These are phyloP conservation scores for Linnaemya vulpina DNA, from an alignment of 2,888 invertebrate genomes.

Conservation along the genomic window DNA sequence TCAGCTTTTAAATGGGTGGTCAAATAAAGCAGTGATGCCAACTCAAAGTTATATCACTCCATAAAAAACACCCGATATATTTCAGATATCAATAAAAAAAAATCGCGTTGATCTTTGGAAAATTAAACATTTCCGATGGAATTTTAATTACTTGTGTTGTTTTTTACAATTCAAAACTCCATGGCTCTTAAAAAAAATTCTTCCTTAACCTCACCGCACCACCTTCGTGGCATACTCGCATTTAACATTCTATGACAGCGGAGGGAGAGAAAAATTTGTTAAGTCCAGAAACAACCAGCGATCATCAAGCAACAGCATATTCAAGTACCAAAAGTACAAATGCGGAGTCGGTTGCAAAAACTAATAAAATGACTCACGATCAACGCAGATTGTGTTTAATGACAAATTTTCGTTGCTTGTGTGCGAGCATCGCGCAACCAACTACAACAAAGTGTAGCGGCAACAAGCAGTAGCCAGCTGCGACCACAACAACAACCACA, in stretches of 20 bases:
- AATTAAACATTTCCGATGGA: no score
- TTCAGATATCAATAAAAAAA: no score
- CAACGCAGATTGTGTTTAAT: constrained; percentile 51
- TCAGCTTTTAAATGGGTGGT: no score
- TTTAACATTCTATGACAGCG: constrained; percentile 17
- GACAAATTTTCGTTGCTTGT: constrained; percentile 54
- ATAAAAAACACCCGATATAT: no score
- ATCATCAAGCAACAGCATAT: neutral
- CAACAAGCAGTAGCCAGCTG: constrained; percentile 24
- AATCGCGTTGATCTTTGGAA: no score
- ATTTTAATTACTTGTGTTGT: no score
- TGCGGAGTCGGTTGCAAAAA: constrained; percentile 12
- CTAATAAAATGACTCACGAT: constrained; percentile 54
- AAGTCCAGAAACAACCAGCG: constrained; percentile 9
- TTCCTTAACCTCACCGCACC: neutral
- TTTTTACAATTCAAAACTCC: no score
- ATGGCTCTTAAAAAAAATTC: neutral
- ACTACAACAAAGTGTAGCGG: constrained; percentile 26
- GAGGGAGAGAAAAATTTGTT: neutral
- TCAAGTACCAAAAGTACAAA: neutral
- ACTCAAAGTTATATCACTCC: no score
- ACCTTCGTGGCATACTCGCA: neutral
- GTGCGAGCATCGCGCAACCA: neutral
- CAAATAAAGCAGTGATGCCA: no score
- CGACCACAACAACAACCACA: constrained; percentile 36